Base-by-base conservation (phyloP, 2,113 vertebrate genomes). In the Nyctereutes procyonoides region DNA sequence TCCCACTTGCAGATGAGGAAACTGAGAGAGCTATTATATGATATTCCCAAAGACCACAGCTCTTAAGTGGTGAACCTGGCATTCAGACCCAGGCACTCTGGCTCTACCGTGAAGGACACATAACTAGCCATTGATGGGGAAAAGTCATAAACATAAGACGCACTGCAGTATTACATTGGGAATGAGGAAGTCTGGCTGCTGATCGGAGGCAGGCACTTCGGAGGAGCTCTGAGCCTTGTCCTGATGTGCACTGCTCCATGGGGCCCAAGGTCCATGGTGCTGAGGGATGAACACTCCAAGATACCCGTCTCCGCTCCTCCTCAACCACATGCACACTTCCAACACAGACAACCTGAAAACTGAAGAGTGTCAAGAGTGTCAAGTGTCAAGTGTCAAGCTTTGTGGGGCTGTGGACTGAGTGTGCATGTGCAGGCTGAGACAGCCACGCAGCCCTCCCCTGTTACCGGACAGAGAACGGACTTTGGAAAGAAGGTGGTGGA, bases 301-400 rank as follows among this genome's bases (percentile, higher is more conserved):
- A 56, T 85, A 55, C 2, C 10, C 32, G 20, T 38, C 10, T 69
- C 26, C 17, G 20, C 11, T 67, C 4, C 16, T 20, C 4, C 8
- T 38, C 48, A 80, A 3, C 0, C 0, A 8, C 0, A 2, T 26
- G 1, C 12, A 58, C 10, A 58, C 35, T 80, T 20, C 22, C 48
- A 56, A 1, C 10, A 22, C 3, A 38, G 53, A 30, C 26, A 84
- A 6, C 3, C 51, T 53, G 22, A 43, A 81, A 74, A 19, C 26
- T 8, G 1, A 83, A 53, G 17, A 62, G 10, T 13, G 16, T n/a
- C 26, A 79, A 62, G 12, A 38, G 32, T 19, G 43, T 43, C 43
- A 43, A 62, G 10, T 13, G 16, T n/a, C 26, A 79, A 62, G 12
- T 32, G 32, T 19, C 43, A 43, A 38, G 10, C n/a, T 69, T 55